These are phyloP conservation scores for Gymnocheta viridis DNA, from an alignment of 2,888 invertebrate genomes.

Conservation along the genomic window DNA sequence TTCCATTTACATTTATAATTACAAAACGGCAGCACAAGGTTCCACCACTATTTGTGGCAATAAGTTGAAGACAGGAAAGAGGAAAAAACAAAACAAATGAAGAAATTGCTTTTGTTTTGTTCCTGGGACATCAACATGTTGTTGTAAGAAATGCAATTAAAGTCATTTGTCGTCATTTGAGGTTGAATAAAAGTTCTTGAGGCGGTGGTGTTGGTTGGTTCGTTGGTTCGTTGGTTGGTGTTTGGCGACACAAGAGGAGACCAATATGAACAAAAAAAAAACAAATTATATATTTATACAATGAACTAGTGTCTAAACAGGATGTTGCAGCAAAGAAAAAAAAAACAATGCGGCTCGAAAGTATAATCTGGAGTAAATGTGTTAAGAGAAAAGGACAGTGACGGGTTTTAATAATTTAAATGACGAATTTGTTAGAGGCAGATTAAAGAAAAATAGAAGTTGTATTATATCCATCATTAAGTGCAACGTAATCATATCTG, in stretches of 20 bases:
- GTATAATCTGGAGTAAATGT: constrained; percentile 47
- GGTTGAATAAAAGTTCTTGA: constrained; percentile 56
- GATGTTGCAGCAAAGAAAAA: constrained; percentile 51
- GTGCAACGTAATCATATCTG: too few species aligned
- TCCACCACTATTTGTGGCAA: constrained; percentile 40
- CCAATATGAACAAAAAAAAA: constrained; percentile 6
- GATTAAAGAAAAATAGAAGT: too few species aligned
- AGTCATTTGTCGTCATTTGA: constrained; percentile 69
- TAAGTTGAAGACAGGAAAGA: constrained; percentile 13
- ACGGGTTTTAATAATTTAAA: not conserved
- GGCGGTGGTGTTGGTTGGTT: constrained; percentile 57
- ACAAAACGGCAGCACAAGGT: constrained; percentile 51
- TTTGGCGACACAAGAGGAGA: constrained; percentile 52
- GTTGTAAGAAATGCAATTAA: constrained; percentile 69
- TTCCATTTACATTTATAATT: constrained; percentile 70
- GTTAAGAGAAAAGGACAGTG: constrained; percentile 16
- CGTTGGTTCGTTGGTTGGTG: constrained; percentile 56
- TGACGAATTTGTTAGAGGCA: too few species aligned
- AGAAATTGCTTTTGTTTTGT: constrained; percentile 47
- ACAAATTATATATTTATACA: constrained; percentile 9
- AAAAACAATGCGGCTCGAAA: not conserved
- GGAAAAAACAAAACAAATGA: constrained; percentile 22
- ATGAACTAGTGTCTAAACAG: constrained; percentile 35
- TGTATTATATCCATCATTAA: too few species aligned
- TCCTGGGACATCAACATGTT: constrained; percentile 46